Conservation (phyloP, 2,888 invertebrate genomes). For the Coleophora flavipennella region DNA sequence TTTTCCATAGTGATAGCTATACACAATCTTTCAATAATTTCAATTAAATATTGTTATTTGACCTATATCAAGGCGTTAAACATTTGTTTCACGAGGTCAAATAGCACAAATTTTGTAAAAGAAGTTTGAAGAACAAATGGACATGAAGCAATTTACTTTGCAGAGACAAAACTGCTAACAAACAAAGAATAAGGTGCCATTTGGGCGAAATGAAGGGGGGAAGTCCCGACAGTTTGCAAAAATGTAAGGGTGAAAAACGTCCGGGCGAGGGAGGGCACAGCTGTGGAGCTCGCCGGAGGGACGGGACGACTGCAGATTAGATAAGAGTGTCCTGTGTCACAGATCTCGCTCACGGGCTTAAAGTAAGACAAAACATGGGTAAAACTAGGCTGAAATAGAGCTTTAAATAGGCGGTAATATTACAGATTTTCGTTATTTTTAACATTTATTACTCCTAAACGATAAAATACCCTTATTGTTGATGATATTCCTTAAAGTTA, state of each 20-base stretch:
- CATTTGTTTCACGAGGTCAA: too few relatives aligned
- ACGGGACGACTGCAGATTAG: slow-evolving; percentile 17
- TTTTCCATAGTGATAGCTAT: too few relatives aligned
- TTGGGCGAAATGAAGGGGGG: slow-evolving; percentile 9
- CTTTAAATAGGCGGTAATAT: not conserved
- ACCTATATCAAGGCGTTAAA: too few relatives aligned
- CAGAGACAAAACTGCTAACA: slow-evolving; percentile 1
- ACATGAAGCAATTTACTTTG: not conserved
- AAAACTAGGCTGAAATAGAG: not conserved
- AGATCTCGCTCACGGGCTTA: slow-evolving; percentile 29
- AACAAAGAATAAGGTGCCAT: slow-evolving; percentile 5
- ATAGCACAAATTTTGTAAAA: not conserved
- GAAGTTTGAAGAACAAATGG: not conserved
- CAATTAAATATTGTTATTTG: too few relatives aligned
- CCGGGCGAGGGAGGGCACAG: slow-evolving; percentile 13
- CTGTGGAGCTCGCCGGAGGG: slow-evolving; percentile 15
- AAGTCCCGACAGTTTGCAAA: slow-evolving; percentile 12
- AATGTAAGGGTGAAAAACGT: slow-evolving; percentile 13
- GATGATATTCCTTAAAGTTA: too few relatives aligned
- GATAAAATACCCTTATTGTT: too few relatives aligned
- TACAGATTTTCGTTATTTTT: too few relatives aligned
- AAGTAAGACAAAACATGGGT: slow-evolving; percentile 22
- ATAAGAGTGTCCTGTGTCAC: slow-evolving; percentile 22
- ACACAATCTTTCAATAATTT: too few relatives aligned
- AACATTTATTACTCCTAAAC: too few relatives aligned